Evolutionary conservation across 2,888 invertebrate genomes (phyloP).

Genomic region (Ashinkailepas kermadecensis): DNA sequence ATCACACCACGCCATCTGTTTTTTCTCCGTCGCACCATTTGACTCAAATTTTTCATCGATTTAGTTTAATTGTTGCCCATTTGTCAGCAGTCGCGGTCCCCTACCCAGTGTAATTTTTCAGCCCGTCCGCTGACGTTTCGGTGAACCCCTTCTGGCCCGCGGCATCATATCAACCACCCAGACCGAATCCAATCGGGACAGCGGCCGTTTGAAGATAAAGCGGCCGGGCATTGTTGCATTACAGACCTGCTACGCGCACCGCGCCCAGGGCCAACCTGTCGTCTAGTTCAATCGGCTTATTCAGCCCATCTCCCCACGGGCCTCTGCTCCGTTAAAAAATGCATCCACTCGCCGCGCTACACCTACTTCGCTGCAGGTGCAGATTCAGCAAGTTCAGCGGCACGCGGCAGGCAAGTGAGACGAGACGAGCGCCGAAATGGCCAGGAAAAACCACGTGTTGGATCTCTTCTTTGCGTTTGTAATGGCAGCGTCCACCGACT

Average conservation of each 20-base stretch:
- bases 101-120: background rate
- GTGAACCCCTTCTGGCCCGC: background rate
- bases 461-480: too few relatives aligned
- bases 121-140: background rate
- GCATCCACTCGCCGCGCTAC: too few relatives aligned
- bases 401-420: too few relatives aligned
- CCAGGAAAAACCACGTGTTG: too few relatives aligned
- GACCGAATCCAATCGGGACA: background rate
- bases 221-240: background rate
- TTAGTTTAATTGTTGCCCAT: conserved; percentile 11
- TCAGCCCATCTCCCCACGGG: too few relatives aligned
- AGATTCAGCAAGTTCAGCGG: too few relatives aligned
- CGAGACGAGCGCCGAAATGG: too few relatives aligned
- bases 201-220: background rate
- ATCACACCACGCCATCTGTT: conserved; percentile 3
- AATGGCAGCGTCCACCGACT: background rate
- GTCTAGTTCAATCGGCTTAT: background rate
- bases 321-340: too few relatives aligned
- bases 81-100: conserved; percentile 6
- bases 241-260: background rate
- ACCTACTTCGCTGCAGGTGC: too few relatives aligned
- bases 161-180: background rate
- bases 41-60: conserved; percentile 21
- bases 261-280: background rate
- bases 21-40: background rate